These are phyloP conservation scores for Magallana angulata DNA, from an alignment of 1,140 invertebrate species.

Conservation along the genomic window DNA sequence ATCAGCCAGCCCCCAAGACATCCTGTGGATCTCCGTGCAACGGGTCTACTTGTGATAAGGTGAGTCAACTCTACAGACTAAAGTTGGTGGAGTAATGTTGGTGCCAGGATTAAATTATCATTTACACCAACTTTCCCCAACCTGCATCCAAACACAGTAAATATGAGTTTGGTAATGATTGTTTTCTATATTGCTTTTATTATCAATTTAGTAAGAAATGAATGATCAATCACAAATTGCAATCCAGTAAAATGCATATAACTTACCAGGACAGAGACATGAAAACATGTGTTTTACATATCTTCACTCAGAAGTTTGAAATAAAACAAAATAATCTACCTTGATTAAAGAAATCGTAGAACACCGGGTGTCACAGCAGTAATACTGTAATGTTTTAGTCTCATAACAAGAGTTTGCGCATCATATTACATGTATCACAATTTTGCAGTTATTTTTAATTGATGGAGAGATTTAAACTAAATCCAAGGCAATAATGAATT, in stretches of 20 bases:
- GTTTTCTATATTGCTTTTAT: no score
- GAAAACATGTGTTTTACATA: no score
- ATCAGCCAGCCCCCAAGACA: constrained; percentile 58
- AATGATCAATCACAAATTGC: no score
- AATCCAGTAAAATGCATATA: no score
- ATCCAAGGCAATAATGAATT: neutral
- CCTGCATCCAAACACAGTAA: neutral
- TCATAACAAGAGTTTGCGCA: no score
- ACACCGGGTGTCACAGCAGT: no score
- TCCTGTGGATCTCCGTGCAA: constrained; percentile 25
- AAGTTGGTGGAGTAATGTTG: neutral
- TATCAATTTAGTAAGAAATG: constrained; percentile 34
- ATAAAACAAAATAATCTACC: no score
- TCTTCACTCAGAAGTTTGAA: no score
- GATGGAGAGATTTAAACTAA: neutral
- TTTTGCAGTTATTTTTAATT: neutral
- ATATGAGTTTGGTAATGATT: neutral
- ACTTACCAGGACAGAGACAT: no score
- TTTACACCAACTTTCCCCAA: neutral
- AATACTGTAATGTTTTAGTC: neutral
- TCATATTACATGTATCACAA: neutral
- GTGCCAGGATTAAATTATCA: neutral
- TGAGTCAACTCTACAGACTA: neutral
- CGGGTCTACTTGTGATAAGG: neutral
- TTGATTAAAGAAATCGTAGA: no score